Base-by-base conservation (phyloP, 2,113 vertebrate genomes). In the Anseranas semipalmata region DNA sequence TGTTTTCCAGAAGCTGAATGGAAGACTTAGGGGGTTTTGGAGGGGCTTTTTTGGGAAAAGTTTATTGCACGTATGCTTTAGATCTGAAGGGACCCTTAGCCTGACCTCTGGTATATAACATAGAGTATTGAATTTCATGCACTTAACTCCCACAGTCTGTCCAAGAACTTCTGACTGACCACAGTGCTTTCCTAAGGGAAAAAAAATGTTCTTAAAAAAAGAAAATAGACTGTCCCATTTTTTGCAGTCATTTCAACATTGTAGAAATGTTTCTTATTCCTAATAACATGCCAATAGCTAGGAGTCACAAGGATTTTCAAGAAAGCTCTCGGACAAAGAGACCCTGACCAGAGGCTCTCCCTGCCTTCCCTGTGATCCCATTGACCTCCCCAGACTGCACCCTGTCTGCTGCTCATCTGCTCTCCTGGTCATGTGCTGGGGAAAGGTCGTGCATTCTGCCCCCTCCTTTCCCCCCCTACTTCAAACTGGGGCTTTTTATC, bases 161-260 rank as follows among this genome's bases (percentile, higher is more conserved):
- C 86, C 74, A 85, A 94, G 93, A 85, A 13, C 86, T 65, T 53
- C 37, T 87, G 90, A 30, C 73, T 85, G 45, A 72, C 58, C 43
- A 68, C 84, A 48, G 43, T 48, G 85, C 56, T 82, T 68, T 89
- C 66, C 58, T 35, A 86, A 71, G 18, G 12, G 45, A 50, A 66
- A 30, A 77, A 15, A 33, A 39, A 27, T 6, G 10, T 50, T 71
- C 33, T 60, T 41, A 68, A 85, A 78, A 25, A 80, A 55, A 45
- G 16, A n/a, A 43, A 45, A 48, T 30, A 43, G 48, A 15, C 39
- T 16, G 24, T 19, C 25, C 16, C 24, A 11, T 13, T 52, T 63
- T 41, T 41, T 53, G 56, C 80, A 92, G 16, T 35, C 24, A n/a
- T 55, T 86, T 90, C 90, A 75, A 17, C 27, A 19, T 12, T 50